Evolutionary conservation across 2,113 vertebrate genomes (phyloP).

Genomic region (Callithrix jacchus): DNA sequence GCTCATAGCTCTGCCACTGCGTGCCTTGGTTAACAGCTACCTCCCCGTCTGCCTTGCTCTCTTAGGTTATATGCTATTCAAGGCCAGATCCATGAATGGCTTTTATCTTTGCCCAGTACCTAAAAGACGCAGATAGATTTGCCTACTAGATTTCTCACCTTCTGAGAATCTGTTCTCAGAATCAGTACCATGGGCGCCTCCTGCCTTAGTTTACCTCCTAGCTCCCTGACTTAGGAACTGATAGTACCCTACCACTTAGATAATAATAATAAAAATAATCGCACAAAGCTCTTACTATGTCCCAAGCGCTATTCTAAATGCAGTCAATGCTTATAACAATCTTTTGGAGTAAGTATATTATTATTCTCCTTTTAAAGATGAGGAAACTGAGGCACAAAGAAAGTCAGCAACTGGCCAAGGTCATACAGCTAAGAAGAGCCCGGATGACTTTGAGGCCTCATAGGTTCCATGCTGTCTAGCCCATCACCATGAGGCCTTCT

Average conservation of each 20-base stretch:
- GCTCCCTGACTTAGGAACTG: background rate
- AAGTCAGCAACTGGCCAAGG: background rate
- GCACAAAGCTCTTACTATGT: background rate
- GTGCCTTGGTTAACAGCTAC: background rate
- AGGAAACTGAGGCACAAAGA: background rate
- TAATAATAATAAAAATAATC: background rate
- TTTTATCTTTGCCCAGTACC: background rate
- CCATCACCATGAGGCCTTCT: background rate
- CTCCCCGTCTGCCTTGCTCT: background rate
- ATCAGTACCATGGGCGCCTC: background rate
- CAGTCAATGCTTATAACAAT: background rate
- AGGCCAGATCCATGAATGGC: background rate
- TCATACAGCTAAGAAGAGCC: background rate
- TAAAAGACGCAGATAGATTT: background rate
- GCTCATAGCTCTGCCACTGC: fast-evolving
- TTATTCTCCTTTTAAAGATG: background rate
- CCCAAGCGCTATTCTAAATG: background rate
- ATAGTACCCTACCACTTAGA: background rate
- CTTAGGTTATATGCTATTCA: no score
- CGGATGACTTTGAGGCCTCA: background rate
- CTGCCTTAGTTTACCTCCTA: background rate
- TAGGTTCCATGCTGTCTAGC: fast-evolving
- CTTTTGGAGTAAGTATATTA: background rate
- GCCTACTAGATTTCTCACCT: background rate
- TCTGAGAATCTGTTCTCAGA: background rate